Evolutionary conservation across 2,113 vertebrate species (phyloP), one percentile per base, ranked within the genome.

Genomic region (Gallinago paraguaiae): DNA sequence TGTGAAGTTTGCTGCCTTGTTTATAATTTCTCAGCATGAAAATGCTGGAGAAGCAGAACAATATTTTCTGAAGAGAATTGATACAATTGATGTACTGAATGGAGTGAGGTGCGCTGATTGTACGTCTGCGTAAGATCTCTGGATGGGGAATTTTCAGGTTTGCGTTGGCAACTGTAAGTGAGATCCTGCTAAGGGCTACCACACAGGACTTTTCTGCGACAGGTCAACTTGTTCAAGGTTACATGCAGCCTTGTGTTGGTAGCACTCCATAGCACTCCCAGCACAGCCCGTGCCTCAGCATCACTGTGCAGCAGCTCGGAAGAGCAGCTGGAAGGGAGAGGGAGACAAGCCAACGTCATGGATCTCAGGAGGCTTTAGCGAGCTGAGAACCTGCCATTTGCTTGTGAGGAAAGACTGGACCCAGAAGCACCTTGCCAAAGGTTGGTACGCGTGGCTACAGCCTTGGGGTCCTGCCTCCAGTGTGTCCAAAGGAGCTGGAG

Each of bases 271-370:
- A 41, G 56, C 18, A 2, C 9, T 23, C 37, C 54, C 74, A 59
- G 82, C 39, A n/a, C 59, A 64, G 82, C 50, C 79, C 81, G 31
- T 0, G 2, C 17, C 27, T 61, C 6, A 1, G 13, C 1, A 1
- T 15, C 35, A 33, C 39, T 17, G n/a, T 77, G 41, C 51, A 19
- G 72, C 30, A 17, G 60, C 72, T 63, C 48, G 7, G 45, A 43
- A 45, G 24, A 83, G 61, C 82, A 53, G 75, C 41, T 77, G 80
- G 16, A 85, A 33, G 37, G 27, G 30, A 85, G 59, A 33, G 25
- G 33, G 45, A 67, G 51, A 54, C 33, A 14, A 61, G 39, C 19
- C 0, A 4, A 30, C 35, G 24, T 7, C 9, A 0, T 0, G 0
- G 37, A 39, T 39, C 82, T 63, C 31, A 7, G 28, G 9, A 48